Conservation (phyloP, 2,113 vertebrate genomes). For the Felis chaus region DNA sequence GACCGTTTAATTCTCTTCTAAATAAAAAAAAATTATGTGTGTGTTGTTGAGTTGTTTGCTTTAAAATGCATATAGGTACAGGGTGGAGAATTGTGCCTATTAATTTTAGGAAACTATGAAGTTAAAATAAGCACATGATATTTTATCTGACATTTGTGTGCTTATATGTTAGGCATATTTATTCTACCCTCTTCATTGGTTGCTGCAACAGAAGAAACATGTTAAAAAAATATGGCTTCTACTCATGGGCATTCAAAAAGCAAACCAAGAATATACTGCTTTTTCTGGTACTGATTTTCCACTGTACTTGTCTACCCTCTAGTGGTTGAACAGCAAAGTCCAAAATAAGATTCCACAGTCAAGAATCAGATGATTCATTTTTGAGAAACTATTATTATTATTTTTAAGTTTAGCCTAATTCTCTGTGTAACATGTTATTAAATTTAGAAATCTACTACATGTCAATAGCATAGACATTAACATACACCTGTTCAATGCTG, state of each 20-base stretch:
- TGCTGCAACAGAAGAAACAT: not conserved
- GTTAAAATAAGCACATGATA: not conserved
- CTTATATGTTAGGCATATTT: not conserved
- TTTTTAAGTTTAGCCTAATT: not conserved
- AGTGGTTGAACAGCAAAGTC: not conserved
- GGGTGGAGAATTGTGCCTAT: not conserved
- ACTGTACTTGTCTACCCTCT: conserved; percentile 43
- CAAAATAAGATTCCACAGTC: not conserved
- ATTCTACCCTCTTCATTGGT: not conserved
- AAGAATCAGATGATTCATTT: not conserved
- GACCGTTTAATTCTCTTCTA: not conserved
- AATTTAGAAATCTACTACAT: not conserved
- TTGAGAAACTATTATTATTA: not conserved
- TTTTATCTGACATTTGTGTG: not conserved
- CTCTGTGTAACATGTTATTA: not conserved
- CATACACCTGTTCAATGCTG: not conserved
- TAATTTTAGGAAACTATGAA: not conserved
- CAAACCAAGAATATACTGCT: not conserved
- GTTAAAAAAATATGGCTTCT: not conserved
- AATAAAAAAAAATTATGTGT: not conserved
- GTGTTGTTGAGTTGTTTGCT: not conserved
- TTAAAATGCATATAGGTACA: not conserved
- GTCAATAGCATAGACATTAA: not conserved
- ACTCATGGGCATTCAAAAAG: not conserved
- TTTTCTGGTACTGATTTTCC: not conserved